Evolutionary conservation across 2,113 vertebrate genomes (phyloP).

Genomic region (Cygnus atratus): DNA sequence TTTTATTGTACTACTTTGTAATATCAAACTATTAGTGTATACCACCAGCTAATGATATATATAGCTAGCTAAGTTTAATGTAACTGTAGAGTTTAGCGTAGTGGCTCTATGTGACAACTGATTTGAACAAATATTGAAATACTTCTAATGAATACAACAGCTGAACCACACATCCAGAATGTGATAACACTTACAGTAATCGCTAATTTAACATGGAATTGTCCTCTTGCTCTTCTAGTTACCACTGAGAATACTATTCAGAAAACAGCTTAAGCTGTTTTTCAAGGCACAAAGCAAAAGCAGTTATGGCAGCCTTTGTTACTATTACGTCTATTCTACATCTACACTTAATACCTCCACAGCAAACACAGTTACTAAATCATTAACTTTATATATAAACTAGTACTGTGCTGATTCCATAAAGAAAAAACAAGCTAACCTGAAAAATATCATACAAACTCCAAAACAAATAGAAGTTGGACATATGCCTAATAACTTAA

Average conservation of each 20-base stretch:
- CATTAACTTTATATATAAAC: neutral
- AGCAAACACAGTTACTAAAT: neutral
- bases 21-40: neutral
- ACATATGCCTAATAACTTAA: neutral
- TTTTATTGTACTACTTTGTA: neutral
- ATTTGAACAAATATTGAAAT: neutral
- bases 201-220: neutral
- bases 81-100: neutral
- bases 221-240: neutral
- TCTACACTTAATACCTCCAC: neutral
- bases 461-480: neutral
- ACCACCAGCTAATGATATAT: neutral
- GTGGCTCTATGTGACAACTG: neutral
- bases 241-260: neutral
- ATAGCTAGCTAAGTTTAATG: neutral
- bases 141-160: neutral
- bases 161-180: neutral
- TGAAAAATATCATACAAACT: neutral
- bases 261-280: neutral
- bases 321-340: neutral
- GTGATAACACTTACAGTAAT: neutral
- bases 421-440: neutral
- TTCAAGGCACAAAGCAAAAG: neutral
- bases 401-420: neutral
- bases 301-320: neutral